Conservation (phyloP, 2,113 vertebrate genomes). For the Channa argus region DNA sequence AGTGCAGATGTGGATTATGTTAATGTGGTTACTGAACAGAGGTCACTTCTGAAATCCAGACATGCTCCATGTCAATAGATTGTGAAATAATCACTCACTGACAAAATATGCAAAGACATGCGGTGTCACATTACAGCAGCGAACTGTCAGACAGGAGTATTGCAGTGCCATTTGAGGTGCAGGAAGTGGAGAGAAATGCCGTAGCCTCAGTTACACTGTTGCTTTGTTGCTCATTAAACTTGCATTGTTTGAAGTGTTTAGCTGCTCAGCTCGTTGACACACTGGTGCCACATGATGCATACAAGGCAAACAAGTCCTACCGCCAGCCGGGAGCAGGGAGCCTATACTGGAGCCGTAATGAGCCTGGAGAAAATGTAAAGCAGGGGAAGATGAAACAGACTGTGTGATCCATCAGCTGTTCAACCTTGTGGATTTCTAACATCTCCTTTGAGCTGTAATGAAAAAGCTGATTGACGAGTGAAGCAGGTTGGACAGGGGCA, state of each 20-base stretch:
- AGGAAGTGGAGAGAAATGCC: constrained; percentile 57
- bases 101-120: constrained; percentile 67
- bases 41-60: constrained; percentile 53
- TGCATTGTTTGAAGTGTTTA: constrained; percentile 79
- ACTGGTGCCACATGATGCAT: constrained; percentile 65
- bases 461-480: constrained; percentile 64
- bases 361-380: constrained; percentile 81
- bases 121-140: constrained; percentile 51
- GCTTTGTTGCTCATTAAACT: constrained; percentile 80
- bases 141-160: constrained; percentile 52
- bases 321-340: constrained; percentile 60
- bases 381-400: constrained; percentile 79
- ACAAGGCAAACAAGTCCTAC: constrained; percentile 74
- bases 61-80: constrained; percentile 36
- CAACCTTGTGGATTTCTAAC: constrained; percentile 67
- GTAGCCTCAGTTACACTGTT: constrained; percentile 70
- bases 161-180: constrained; percentile 25
- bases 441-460: constrained; percentile 57
- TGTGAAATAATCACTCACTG: constrained; percentile 41
- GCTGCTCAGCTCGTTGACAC: constrained; percentile 71
- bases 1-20: too few relatives aligned
- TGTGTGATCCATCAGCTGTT: constrained; percentile 78
- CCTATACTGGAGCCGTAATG: constrained; percentile 71
- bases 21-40: constrained; percentile 12
- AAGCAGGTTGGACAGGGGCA: constrained; percentile 14